Base-by-base conservation (phyloP, 2,113 vertebrate genomes). In the Scophthalmus maximus region DNA sequence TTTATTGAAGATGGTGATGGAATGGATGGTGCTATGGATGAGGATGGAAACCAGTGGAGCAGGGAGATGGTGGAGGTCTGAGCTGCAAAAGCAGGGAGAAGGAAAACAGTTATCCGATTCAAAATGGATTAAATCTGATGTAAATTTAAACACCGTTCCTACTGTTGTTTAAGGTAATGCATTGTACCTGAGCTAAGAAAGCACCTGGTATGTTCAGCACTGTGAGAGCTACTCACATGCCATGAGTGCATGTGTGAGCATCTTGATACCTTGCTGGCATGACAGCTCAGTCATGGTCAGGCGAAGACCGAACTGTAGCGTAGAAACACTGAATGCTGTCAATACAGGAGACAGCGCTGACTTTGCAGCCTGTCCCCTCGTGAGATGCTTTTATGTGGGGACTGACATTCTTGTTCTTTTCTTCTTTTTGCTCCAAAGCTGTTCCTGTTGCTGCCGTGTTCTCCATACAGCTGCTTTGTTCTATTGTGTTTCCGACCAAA, bases 281-380 rank as follows among this genome's bases (percentile, higher is more conserved):
- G 38, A 66, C 72, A 50, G 69, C 68, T 61, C 68, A 23, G 65
- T 15, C 67, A 50, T 22, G 62, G 52, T 82, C 55, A 60, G 73
- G 65, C 72, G 57, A 66, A 74, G 69, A 69, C 77, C 50, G 58
- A 76, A 80, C 62, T 76, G 67, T 79, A 73, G 65, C 77, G 76
- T 71, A 81, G 73, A 79, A 80, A 71, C 59, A 40, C 65, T 71
- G 80, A 84, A 74, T 79, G 65, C 73, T 72, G 67, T 49, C 72
- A 62, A 29, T 17, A 47, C 52, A 63, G 72, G 60, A 86, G 76
- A 81, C 53, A 27, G 68, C 64, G 79, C 83, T 87, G 82, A 85
- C 68, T 78, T 78, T 67, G 78, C 87, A 80, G 73, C 74, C 73
- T 88, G 81, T 87, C 82, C 61, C 67, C 61, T 89, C 73, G 46